Evolutionary conservation across 2,113 vertebrate genomes (phyloP), one percentile per base, ranked within the genome.

Genomic region (Microcebus griseorufus): DNA sequence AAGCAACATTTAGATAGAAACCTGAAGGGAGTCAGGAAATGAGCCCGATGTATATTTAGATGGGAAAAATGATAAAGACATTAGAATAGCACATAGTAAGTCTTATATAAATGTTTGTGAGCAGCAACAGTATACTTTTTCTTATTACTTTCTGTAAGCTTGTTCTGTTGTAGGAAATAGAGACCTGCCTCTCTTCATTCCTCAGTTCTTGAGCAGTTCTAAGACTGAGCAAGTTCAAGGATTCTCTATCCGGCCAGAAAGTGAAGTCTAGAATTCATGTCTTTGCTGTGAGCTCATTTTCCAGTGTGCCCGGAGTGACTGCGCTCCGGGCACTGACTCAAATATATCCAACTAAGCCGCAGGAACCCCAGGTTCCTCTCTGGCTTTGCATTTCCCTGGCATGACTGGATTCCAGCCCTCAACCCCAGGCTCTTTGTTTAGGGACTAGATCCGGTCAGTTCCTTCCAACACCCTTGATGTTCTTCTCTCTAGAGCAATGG

Each of bases 381-480:
- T 6, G 58, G 6, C 22, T 17, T 81, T 81, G 22, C 67, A 67
- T 37, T 7, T 67, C 39, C 60, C 27, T 51, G 23, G 25, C 42
- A 39, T 23, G 12, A 25, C 34, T 89, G 79, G 32, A 42, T 11
- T 7, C n/a, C 45, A 75, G n/a, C 12, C 42, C 39, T 64, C 53
- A 6, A 34, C 9, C 39, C 37, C 10, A 39, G 34, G 22, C 13
- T 60, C 1, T 65, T 27, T 45, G 60, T 8, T 82, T 78, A 42
- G 29, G 58, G 22, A 14, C 65, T 22, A n/a, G 20, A 14, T 89
- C 65, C 27, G 9, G 32, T 60, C 34, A 64, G 25, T 22, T 45
- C 32, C 11, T 25, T 29, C 42, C 22, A 70, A 75, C 0, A 72
- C 0, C 29, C 10, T 12, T 6, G 1, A 62, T 1, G 9, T 75